Base-by-base conservation (phyloP, 2,888 invertebrate genomes). In the Drosophila meridionalis region DNA sequence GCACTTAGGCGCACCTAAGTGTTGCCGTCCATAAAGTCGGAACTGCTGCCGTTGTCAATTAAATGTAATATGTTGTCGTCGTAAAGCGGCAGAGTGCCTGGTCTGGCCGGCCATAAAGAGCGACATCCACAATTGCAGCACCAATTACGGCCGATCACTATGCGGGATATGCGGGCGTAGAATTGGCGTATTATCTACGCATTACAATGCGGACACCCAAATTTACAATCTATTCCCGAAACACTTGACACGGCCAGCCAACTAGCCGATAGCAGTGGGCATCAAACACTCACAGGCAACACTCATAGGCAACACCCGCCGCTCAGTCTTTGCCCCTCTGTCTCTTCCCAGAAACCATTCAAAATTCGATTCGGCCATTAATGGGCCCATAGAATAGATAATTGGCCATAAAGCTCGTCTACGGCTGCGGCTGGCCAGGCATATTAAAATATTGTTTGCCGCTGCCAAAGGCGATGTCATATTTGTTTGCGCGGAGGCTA, bases 381-480 rank as follows among this genome's bases (percentile, higher is more conserved):
- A 89, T 87, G 72, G 85, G 61, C 68, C 78, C 85, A 85, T 82
- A 73, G 77, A 87, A 89, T 89, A 79, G 79, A 87, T 86, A 86
- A 86, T 86, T 87, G 89, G 87, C 89, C 80, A 89, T 86, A 85
- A 86, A 82, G 67, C 81, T 80, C 85, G 87, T 82, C 89, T 77
- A 66, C 67, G 76, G 38, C 63, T 48, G 74, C 53, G 66, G 50
- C 78, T 82, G 85, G 89, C 65, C 80, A 65, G 69, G 85, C 89
- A 86, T 86, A 86, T 78, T 85, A 89, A 86, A 84, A 79, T 81
- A 63, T 62, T 76, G 59, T 78, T 76, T 50, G 63, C 14, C 28
- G 28, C 32, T 38, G 30, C 40, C 40, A 40, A 11, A 42, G 61
- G 55, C 67, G 64, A 48, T 82, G 67, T 73, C 70, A 75, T 76